Base-by-base conservation (phyloP, 1,140 invertebrate species). In the Papilio xuthus region DNA sequence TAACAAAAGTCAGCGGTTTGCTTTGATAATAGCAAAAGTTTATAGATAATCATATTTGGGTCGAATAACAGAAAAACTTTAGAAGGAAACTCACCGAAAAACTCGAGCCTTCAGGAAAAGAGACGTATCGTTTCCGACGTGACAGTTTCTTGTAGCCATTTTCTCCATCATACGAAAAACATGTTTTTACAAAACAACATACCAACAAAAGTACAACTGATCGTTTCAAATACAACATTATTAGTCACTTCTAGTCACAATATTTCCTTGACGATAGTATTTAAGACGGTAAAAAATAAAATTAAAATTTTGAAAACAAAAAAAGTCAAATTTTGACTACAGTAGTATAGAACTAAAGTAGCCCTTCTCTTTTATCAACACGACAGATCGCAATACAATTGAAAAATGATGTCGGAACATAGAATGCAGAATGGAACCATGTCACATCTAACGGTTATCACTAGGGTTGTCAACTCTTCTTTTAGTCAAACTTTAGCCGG, bases 91-190 rank as follows among this genome's bases (percentile, higher is more conserved):
- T 96, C 81, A 97, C 96, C 28, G 96, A 96, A 89, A 96, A 96
- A 88, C 95, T 96, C 8, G 96, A 96, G 42, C 96, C 96, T 88
- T 96, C 96, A 3, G 96, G 96, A 91, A 96, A 97, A 47, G 96
- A 95, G 20, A 97, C 93, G 86, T 96, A 96, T 81, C 96, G 93
- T 82, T 95, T 95, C 80, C 92, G 94, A 44, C 96, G 93, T 0
- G 95, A 95, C 80, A 95, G 86, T 78, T 94, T 81, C 80, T 84
- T 89, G 0, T 84, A 83, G 42, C 77, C 41, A 76, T 60, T 78
- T 44, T 73, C 71, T 63, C 37, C 47, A 77, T 69, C 42, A 73
- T 44, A 73, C 6, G 50, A 76, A 23, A 76, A 76, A 76, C 74
- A 42, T 60, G 53, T 76, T 76, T 76, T 60, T 42, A 76, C 74